Evolutionary conservation across 2,888 invertebrate genomes (phyloP).

Genomic region (Encarsia formosa): DNA sequence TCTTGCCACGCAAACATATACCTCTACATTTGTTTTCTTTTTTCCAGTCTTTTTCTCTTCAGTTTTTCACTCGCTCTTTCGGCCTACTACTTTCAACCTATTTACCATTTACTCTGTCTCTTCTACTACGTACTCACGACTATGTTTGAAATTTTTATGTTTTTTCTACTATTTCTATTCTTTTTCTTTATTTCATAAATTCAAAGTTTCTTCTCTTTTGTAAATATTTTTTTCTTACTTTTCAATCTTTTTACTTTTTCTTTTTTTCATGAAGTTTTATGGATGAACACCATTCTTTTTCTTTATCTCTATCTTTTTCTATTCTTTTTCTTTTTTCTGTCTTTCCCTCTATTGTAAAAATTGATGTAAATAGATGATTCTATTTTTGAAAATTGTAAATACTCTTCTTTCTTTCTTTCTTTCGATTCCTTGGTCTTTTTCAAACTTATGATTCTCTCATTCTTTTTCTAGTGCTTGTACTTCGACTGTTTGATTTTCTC

Average conservation of each 20-base stretch:
- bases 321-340: neutral
- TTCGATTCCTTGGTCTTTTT: neutral
- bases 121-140: constrained; percentile 17
- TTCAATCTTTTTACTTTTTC: neutral
- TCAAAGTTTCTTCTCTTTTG: neutral
- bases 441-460: neutral
- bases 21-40: constrained; percentile 10
- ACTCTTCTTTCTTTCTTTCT: neutral
- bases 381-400: no score
- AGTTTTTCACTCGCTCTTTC: constrained; percentile 18
- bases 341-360: no score
- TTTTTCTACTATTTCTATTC: constrained; percentile 15
- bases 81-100: constrained; percentile 20
- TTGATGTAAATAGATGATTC: no score
- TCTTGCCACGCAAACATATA: constrained; percentile 14
- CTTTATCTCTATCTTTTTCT: neutral
- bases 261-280: neutral
- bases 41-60: constrained; percentile 16
- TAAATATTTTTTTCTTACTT: neutral
- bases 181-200: constrained; percentile 15
- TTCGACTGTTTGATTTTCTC: neutral
- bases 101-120: constrained; percentile 12
- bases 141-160: constrained; percentile 21
- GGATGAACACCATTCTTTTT: neutral
- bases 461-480: neutral